Conservation (phyloP, 2,797 vertebrate genomes). For the Poliocrania exsul region DNA sequence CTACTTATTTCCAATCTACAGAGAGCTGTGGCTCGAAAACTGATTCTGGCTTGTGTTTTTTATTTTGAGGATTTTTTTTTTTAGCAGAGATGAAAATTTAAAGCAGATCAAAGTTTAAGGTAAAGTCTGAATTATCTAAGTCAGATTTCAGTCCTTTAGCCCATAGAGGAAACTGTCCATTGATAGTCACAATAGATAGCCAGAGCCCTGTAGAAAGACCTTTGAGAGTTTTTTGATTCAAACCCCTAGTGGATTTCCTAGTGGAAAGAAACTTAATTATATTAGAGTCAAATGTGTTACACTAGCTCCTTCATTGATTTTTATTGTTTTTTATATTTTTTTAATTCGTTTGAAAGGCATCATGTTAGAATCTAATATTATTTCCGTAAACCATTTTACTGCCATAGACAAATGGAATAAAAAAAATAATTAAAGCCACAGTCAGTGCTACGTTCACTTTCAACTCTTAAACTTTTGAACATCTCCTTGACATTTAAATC, state of each 20-base stretch:
- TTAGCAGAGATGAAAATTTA: background rate
- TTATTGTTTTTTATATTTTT: background rate
- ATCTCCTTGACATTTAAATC: background rate
- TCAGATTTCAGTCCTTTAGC: background rate
- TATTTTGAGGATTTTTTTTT: background rate
- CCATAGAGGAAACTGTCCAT: background rate
- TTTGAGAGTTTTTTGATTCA: background rate
- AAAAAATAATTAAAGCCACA: background rate
- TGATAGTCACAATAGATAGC: background rate
- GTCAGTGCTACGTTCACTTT: background rate
- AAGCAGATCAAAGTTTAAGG: background rate
- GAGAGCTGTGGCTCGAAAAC: background rate
- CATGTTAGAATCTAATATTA: background rate
- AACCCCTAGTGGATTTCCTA: background rate
- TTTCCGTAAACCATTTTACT: background rate
- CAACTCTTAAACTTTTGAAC: background rate
- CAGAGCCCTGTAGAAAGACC: background rate
- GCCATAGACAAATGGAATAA: background rate
- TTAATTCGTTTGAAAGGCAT: background rate
- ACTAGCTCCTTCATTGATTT: background rate
- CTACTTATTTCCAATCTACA: background rate
- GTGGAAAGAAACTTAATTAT: background rate
- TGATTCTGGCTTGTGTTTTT: background rate
- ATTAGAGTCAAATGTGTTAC: background rate
- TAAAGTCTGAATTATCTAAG: background rate